These are phyloP conservation scores for Nysson spinosus DNA, from an alignment of 2,888 invertebrate species.

Conservation along the genomic window DNA sequence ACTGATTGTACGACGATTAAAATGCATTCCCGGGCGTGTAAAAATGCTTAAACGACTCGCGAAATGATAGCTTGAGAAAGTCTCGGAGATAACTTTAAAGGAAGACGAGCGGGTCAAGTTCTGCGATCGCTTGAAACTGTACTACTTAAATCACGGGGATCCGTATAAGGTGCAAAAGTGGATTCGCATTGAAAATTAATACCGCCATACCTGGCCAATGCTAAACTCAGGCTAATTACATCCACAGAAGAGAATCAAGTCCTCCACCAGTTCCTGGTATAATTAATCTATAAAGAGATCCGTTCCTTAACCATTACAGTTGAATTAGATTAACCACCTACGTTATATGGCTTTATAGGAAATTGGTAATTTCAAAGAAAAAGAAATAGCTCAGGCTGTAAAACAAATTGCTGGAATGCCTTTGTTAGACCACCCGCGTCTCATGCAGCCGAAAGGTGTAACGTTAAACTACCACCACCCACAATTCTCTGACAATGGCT, in stretches of 20 bases:
- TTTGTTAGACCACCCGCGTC: no score
- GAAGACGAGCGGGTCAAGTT: conserved; percentile 40
- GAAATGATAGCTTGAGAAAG: conserved; percentile 29
- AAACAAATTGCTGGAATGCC: no score
- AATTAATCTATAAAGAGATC: conserved; percentile 19
- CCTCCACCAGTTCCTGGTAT: not conserved
- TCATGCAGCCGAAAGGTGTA: no score
- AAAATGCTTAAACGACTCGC: conserved; percentile 13
- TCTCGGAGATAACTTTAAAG: conserved; percentile 7
- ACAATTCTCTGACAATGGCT: not conserved
- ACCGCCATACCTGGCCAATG: not conserved
- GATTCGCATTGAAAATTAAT: conserved; percentile 43
- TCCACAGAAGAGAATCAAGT: conserved; percentile 11
- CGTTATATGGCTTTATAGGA: not conserved
- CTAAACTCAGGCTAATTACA: conserved; percentile 10
- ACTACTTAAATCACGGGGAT: conserved; percentile 42
- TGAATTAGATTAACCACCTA: no score
- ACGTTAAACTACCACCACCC: no score
- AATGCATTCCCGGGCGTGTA: not conserved
- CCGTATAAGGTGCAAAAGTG: conserved; percentile 40
- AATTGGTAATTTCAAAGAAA: no score
- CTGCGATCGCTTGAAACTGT: conserved; percentile 28
- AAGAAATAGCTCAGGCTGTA: no score
- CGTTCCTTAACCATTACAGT: no score
- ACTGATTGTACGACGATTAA: no score